Evolutionary conservation across 2,113 vertebrate genomes (phyloP), one percentile per base, ranked within the genome.

Genomic region (Tenebrosternarchus preto): DNA sequence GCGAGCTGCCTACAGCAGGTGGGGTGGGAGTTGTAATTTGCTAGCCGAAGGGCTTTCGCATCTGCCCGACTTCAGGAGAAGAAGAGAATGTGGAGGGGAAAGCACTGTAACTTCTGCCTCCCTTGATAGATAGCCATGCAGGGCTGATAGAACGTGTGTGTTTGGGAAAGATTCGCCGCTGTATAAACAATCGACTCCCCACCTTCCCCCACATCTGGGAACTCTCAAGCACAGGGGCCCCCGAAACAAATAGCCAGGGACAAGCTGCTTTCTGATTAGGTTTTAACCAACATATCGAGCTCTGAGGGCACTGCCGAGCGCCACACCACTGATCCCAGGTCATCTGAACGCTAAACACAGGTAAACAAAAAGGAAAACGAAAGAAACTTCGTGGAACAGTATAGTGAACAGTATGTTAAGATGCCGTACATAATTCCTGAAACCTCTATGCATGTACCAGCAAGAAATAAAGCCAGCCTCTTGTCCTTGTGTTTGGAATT

Each of bases 1-100:
- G 89, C 89, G 89, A 91, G 89, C 94, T 88, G 88, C 94, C 93
- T 94, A 94, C 94, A 94, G 96, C 97, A 98, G 97, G 97, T 98
- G 97, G 95, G 95, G 88, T 46, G 83, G 88, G 91, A 93, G 88
- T 91, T 91, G 91, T 93, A 93, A 93, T 94, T 93, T 91, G 92
- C 90, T 91, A 61, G 91, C 92, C 89, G 89, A 92, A 89, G 92
- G 91, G 91, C 91, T 92, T 92, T 92, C 91, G 91, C 89, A 91
- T 90, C 90, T 92, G 88, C 89, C 89, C 86, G 88, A 90, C 92
- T 93, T 91, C 87, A 93, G 90, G 91, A 92, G 91, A 89, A 93
- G 25, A 27, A 19, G 64, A 33, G 63, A 33, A 19, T 12, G 61
- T 24, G 57, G 29, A 60, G 24, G 25, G 39, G 67, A 61, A 79